Evolutionary conservation across 2,888 invertebrate species (phyloP), one percentile per base, ranked within the genome.

Genomic region (Heteromyza rotundicornis): DNA sequence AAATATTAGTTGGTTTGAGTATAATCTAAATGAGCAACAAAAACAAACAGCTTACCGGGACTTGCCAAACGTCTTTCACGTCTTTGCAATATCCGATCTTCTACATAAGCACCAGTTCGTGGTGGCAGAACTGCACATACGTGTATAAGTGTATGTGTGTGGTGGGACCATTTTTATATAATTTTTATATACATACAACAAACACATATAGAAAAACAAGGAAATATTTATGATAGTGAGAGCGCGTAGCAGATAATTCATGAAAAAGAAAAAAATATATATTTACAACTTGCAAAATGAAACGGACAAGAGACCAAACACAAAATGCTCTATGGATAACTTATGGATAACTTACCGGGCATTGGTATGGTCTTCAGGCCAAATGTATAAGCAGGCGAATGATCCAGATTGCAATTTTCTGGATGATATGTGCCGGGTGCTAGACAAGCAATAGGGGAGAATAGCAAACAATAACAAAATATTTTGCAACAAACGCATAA

Each of bases 401-500:
- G 83, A 60, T 80, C 79, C 14, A 80, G 67, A 20, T 80, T 82
- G 60, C 77, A 81, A 62, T 84, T 86, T 73, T 87, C 87, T 53
- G 88, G 86, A 69, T 82, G 78, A 73, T 90, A 90, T 20, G 87
- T 86, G 62, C 88, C 89, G 52, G 90, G 90, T 56, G 89, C 83
- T 81, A 67, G n/a, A 8, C 27, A 19, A 22, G 50, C 50, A 57
- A n/a, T 35, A 36, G 47, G 53, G 23, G 53, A 24, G 27, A 2
- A 36, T 19, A 20, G 20, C 35, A 68, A 24, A n/a, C n/a, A n/a
- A 58, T 36, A 56, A 67, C 35, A 53, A 32, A 16, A 60, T 10
- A 59, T 1, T 62, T n/a, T n/a, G n/a, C 20, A 68, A 51, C 5
- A 27, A 27, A 27, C 27, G 27, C n/a, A 27, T 27, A 27, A 53